Evolutionary conservation across 2,113 vertebrate genomes (phyloP), one percentile per base, ranked within the genome.

Genomic region (Istiophorus platypterus): DNA sequence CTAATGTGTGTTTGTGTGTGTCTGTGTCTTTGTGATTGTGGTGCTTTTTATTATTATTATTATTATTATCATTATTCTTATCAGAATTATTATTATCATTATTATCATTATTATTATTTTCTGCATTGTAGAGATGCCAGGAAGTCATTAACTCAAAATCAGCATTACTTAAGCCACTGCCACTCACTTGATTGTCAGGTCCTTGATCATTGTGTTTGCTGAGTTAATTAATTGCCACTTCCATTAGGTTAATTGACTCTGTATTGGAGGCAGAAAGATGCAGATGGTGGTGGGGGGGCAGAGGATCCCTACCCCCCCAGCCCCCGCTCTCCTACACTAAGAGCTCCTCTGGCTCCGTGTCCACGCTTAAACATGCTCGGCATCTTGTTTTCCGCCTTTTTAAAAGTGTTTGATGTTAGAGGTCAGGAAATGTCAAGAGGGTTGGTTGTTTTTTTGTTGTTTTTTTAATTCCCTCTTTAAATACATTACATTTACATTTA

Each of bases 161-260:
- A 73, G 54, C 80, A 10, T 74, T 17, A 27, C 74, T 82, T 63
- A 66, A 76, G 62, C 80, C 76, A 34, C 80, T 76, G 82, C 88
- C 81, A 67, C 82, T 57, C 61, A 0, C 24, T 80, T 92, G 90
- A 92, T 81, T 91, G 89, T 82, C 87, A 92, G 87, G 15, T 91
- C 67, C 81, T 88, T 84, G 90, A 92, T 92, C 90, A 84, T 69
- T 72, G 64, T 78, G 87, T 91, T 88, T 89, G 89, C 81, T 0
- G 26, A 84, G 80, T 89, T 90, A 89, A 93, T 93, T 90, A 91
- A 93, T 90, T 92, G 88, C 87, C 82, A 83, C 79, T 87, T 93
- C 86, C 89, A 92, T 93, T 92, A 91, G 89, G 91, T 91, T 92
- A 91, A 93, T 81, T 93, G 92, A 87, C 83, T 86, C 27, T 34